Base-by-base conservation (phyloP, 2,113 vertebrate species). In the Delphinapterus leucas region DNA sequence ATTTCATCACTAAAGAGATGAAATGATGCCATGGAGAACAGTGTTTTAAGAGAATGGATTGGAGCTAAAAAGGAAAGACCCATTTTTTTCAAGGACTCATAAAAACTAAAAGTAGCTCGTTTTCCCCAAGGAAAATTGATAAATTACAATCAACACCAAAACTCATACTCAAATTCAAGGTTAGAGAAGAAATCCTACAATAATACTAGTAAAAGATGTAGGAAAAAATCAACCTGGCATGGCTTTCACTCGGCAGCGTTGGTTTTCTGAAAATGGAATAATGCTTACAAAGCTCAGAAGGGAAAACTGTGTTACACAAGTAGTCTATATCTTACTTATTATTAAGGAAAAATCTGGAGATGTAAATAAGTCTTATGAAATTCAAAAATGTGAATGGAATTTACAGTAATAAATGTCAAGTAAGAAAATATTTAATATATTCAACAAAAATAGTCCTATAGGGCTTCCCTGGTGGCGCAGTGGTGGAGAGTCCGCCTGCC, bases 401-500 rank as follows among this genome's bases (percentile, higher is more conserved):
- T 90, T 31, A 14, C 8, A 53, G 25, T 71, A 60, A 38, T 79
- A 23, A 58, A 68, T 79, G 17, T 0, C 20, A 73, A 26, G 1
- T 73, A 20, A 83, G 44, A 76, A 96, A 93, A 74, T 60, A 95
- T 65, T 63, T 91, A 77, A 26, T 61, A 79, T 79, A 93, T 91
- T 85, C 7, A 38, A 74, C 49, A 67, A 77, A 96, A 87, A 81
- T 67, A 38, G 15, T 47, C 5, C 28, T 44, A 53, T 58, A 61
- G n/a, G n/a, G n/a, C n/a, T n/a, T n/a, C n/a, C n/a, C n/a, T n/a
- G n/a, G n/a, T n/a, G n/a, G n/a, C n/a, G n/a, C n/a, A n/a, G n/a
- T n/a, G n/a, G n/a, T n/a, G n/a, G n/a, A n/a, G n/a, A n/a, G n/a
- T n/a, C n/a, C n/a, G n/a, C n/a, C n/a, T n/a, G n/a, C n/a, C n/a